Base-by-base conservation (phyloP, 2,797 vertebrate genomes). In the Botia almorhae region DNA sequence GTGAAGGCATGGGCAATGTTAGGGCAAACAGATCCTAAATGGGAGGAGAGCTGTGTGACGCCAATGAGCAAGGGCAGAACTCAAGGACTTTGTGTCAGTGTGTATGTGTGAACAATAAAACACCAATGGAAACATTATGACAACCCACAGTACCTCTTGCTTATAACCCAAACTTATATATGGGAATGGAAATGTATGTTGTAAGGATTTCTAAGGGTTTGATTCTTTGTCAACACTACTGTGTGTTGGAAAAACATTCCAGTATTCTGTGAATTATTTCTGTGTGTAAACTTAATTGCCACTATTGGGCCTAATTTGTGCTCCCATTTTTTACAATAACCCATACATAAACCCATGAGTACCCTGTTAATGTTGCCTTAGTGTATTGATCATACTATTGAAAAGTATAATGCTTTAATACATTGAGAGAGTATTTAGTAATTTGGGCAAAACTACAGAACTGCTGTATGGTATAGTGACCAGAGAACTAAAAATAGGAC, bases 1-100 rank as follows among this genome's bases (percentile, higher is more conserved):
- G 76, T 67, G 76, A 64, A 68, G 33, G 69, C 39, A 61, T 71
- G 64, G 61, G 48, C 16, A 64, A 71, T 56, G 56, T 71, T 82
- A 85, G 88, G 83, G 83, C 79, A 91, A 88, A 87, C 53, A 84
- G 12, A 14, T 48, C 74, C 65, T 82, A 53, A 83, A 83, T 69
- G 80, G 58, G 65, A 79, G 43, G 83, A 87, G 70, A 72, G 53
- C 36, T 53, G 60, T 50, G 67, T 87, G 76, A 81, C 65, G 82
- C 76, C 72, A 79, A 67, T 21, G 70, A 82, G 55, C 65, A 55
- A 72, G 58, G 67, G 58, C 71, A 69, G 67, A 19, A 53, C 78
- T 71, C 65, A 73, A 55, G 48, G 50, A 46, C 61, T 69, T 12
- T 63, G 36, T 46, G 10, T 46, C 43, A 46, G 10, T 8, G 43